A percentile compares a stretch with the other conserved stretches of the same genome.
Evolutionary conservation across 2,113 vertebrate genomes (phyloP).

Genomic region (Caranx ignobilis): DNA sequence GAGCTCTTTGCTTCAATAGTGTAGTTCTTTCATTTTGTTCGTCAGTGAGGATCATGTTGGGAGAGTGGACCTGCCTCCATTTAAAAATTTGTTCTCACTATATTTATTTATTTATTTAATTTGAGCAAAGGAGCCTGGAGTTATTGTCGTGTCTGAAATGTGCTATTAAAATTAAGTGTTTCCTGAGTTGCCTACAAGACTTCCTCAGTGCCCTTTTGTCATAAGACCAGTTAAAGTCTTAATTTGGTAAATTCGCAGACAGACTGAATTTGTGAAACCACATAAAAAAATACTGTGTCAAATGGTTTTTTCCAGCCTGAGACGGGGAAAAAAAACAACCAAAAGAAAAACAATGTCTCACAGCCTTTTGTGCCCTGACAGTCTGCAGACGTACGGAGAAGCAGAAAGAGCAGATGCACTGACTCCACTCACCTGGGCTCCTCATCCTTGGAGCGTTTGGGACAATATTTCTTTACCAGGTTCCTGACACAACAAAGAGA

Average conservation of each 20-base stretch:
- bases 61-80: neutral
- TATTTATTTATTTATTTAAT: neutral
- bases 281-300: neutral
- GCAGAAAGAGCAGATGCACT: neutral
- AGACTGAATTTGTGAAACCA: neutral
- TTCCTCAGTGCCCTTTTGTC: neutral
- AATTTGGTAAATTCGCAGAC: neutral
- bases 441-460: slow-evolving; percentile 97
- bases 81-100: too few species aligned
- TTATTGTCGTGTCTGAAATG: neutral
- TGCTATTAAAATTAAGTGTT: neutral
- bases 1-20: neutral
- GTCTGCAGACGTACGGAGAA: neutral
- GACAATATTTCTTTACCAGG: slow-evolving; percentile 98
- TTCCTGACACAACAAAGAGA: slow-evolving; percentile 83
- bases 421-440: slow-evolving; percentile 90
- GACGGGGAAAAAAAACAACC: neutral
- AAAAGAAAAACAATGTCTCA: too few species aligned
- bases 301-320: neutral
- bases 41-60: too few species aligned
- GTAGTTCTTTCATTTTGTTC: too few species aligned
- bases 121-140: neutral
- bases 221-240: slow-evolving; percentile 5
- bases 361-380: neutral
- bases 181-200: neutral